phyloP scores from a whole-genome alignment of 2,888 invertebrate genomes.

The Leptinotarsa peninsularis region DNA sequence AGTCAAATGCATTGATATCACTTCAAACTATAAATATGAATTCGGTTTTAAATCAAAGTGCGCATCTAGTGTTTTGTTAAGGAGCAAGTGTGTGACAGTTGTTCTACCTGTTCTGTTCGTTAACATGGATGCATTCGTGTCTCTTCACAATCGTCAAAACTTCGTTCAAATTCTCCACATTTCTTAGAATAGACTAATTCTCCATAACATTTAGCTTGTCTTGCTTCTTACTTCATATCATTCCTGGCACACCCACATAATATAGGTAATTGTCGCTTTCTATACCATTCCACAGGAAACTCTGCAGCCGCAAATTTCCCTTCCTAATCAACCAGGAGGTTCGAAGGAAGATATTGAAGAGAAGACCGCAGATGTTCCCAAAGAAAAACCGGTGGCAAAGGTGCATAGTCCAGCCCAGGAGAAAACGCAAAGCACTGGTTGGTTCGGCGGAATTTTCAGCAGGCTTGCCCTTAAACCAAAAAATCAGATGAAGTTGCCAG shows the following conservation, averaged over 20 bases:
- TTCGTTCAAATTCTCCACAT: background rate
- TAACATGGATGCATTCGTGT: background rate
- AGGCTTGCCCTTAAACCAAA: slow-evolving; percentile 85
- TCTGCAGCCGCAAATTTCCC: slow-evolving; percentile 69
- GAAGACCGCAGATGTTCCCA: slow-evolving; percentile 29
- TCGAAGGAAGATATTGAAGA: slow-evolving; percentile 34
- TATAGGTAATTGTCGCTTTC: slow-evolving; percentile 63
- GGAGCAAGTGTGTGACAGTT: no score
- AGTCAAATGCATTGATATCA: no score
- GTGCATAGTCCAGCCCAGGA: slow-evolving; percentile 45
- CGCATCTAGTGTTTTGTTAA: no score
- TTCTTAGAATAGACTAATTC: slow-evolving; percentile 8
- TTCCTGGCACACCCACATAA: slow-evolving; percentile 44
- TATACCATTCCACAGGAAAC: slow-evolving; percentile 60
- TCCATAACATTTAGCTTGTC: slow-evolving; percentile 13
- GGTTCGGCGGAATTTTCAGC: slow-evolving; percentile 90
- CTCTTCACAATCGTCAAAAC: background rate
- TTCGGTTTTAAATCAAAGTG: no score
- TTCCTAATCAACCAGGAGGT: slow-evolving; percentile 68
- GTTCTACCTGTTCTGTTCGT: background rate
- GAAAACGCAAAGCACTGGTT: slow-evolving; percentile 68
- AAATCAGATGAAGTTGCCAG: slow-evolving; percentile 96
- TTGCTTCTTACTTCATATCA: slow-evolving; percentile 4
- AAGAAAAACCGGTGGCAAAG: slow-evolving; percentile 40
- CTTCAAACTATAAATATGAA: no score